phyloP scores from a whole-genome alignment of 2,113 vertebrate species.

The Saccopteryx leptura region DNA sequence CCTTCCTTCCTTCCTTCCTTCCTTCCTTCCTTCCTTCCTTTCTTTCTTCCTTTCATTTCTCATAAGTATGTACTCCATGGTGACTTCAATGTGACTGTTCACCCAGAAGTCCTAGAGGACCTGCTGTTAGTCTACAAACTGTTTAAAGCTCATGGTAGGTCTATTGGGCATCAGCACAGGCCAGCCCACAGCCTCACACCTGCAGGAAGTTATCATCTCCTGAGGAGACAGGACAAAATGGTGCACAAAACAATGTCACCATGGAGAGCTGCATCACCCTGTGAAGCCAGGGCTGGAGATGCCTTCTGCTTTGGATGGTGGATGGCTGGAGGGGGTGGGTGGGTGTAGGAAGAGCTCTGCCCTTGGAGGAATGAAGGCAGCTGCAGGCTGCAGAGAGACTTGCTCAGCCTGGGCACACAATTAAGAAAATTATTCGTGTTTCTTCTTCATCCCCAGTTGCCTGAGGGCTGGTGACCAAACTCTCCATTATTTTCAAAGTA shows the following conservation, averaged over 20 bases:
- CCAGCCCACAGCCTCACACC: accelerated
- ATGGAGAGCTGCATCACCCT: accelerated
- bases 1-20: too few relatives aligned
- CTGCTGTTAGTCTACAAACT: accelerated
- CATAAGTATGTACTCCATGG: too few relatives aligned
- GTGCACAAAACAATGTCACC: accelerated
- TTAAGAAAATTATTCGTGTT: too few relatives aligned
- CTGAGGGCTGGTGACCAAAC: neutral
- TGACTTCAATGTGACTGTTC: neutral
- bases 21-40: too few relatives aligned
- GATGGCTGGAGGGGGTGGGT: accelerated
- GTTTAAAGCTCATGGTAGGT: accelerated
- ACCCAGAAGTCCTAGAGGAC: neutral
- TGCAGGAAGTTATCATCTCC: accelerated
- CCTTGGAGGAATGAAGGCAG: accelerated
- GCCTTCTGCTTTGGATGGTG: accelerated
- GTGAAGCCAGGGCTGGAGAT: accelerated
- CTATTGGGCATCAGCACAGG: too few relatives aligned
- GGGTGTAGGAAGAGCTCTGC: accelerated
- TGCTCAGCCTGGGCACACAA: accelerated
- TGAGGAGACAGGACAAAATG: neutral
- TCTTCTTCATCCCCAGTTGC: neutral
- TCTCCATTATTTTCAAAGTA: neutral
- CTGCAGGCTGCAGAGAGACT: accelerated
- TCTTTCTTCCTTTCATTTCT: neutral